phyloP scores from a whole-genome alignment of 2,113 vertebrate species.

The Dromaius novaehollandiae region DNA sequence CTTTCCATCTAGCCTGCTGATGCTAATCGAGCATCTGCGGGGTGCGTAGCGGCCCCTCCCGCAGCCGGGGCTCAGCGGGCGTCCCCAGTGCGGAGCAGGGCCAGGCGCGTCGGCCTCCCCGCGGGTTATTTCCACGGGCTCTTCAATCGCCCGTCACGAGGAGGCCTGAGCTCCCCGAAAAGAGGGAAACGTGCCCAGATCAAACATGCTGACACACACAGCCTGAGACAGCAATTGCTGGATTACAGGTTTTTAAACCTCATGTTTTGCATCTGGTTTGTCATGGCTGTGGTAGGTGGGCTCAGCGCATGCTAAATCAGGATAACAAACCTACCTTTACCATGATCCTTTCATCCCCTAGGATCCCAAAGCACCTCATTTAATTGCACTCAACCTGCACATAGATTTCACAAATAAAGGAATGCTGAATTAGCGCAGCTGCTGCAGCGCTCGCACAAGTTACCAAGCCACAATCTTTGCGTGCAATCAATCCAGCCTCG shows the following conservation, averaged over 20 bases:
- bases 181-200: slow-evolving; percentile 1
- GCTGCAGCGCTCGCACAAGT: slow-evolving; percentile 32
- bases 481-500: slow-evolving; percentile 43
- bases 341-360: slow-evolving; percentile 23
- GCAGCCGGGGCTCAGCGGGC: neutral
- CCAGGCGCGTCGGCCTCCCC: neutral
- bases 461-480: slow-evolving; percentile 53
- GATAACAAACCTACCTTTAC: slow-evolving; percentile 48
- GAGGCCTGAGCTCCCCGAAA: neutral
- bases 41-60: neutral
- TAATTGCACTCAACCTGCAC: slow-evolving; percentile 46
- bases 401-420: slow-evolving; percentile 46
- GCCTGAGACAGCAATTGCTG: slow-evolving; percentile 11
- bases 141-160: neutral
- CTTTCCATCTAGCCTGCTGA: neutral
- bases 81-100: neutral
- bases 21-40: too few relatives aligned
- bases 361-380: slow-evolving; percentile 41
- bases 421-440: slow-evolving; percentile 52
- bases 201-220: neutral
- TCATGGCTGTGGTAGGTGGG: slow-evolving; percentile 24
- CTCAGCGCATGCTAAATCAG: neutral
- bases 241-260: slow-evolving; percentile 8
- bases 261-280: slow-evolving; percentile 10
- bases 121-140: neutral